Conservation (phyloP, 2,888 invertebrate species). For the Dryadula phaetusa region DNA sequence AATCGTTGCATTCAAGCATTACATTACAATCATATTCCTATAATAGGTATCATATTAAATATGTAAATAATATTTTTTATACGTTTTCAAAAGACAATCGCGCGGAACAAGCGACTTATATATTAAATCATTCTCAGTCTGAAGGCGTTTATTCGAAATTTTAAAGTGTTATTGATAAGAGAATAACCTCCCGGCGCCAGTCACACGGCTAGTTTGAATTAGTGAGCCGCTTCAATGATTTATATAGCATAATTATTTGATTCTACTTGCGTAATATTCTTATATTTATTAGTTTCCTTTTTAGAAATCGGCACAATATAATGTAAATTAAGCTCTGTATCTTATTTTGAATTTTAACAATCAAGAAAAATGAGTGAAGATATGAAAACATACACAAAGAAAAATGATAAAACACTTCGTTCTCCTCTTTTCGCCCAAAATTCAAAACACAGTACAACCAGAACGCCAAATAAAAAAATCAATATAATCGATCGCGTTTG, state of each 20-base stretch:
- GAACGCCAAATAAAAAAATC: too few relatives aligned
- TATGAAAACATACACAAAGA: too few relatives aligned
- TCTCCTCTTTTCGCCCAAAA: too few relatives aligned
- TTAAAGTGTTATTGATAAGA: conserved; percentile 44
- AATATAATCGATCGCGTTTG: too few relatives aligned
- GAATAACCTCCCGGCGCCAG: conserved; percentile 42
- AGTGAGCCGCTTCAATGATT: conserved; percentile 25
- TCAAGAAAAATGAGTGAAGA: too few relatives aligned
- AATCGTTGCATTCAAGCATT: background rate
- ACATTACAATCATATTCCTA: conserved; percentile 9
- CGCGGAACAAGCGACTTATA: conserved; percentile 30
- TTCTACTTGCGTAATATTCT: conserved; percentile 27
- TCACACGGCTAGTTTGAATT: conserved; percentile 33
- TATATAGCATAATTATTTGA: conserved; percentile 19
- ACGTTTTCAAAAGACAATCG: conserved; percentile 32
- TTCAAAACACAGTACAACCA: too few relatives aligned
- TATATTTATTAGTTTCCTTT: conserved; percentile 11
- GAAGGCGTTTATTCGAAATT: conserved; percentile 35
- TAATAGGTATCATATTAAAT: conserved; percentile 22
- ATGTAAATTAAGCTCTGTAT: too few relatives aligned
- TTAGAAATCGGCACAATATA: too few relatives aligned
- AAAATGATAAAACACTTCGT: too few relatives aligned
- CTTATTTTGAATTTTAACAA: too few relatives aligned
- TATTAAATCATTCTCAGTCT: conserved; percentile 41
- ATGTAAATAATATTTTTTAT: conserved; percentile 20